Conservation (phyloP, 2,888 invertebrate genomes). For the Rugalucina vietnamica region DNA sequence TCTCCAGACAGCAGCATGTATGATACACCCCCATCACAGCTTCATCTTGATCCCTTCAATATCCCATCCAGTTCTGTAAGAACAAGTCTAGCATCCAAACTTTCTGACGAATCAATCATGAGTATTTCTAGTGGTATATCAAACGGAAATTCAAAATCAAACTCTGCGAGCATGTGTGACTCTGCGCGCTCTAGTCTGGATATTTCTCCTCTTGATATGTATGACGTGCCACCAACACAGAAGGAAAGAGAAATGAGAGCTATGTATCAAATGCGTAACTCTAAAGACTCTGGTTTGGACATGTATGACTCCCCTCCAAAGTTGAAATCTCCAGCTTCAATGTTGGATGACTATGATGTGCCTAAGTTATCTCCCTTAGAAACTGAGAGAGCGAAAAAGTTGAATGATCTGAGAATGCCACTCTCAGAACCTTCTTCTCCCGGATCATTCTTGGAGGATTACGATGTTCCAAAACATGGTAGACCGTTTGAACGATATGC, state of each 20-base stretch:
- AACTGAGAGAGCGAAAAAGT: slow-evolving; percentile 40
- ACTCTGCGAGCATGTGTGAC: slow-evolving; percentile 86
- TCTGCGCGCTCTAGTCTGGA: slow-evolving; percentile 86
- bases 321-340: slow-evolving; percentile 68
- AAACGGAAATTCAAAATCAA: slow-evolving; percentile 86
- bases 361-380: slow-evolving; percentile 61
- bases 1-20: slow-evolving; percentile 64
- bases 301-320: slow-evolving; percentile 88
- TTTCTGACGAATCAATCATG: slow-evolving; percentile 81
- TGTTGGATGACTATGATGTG: slow-evolving; percentile 78
- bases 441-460: slow-evolving; percentile 70
- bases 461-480: slow-evolving; percentile 77
- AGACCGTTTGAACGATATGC: not conserved
- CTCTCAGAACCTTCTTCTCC: slow-evolving; percentile 59
- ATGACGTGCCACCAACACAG: slow-evolving; percentile 77
- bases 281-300: slow-evolving; percentile 81
- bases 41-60: slow-evolving; percentile 64
- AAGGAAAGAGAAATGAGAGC: slow-evolving; percentile 57
- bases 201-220: slow-evolving; percentile 77
- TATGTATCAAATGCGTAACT: slow-evolving; percentile 72
- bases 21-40: slow-evolving; percentile 73
- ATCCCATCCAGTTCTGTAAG: slow-evolving; percentile 76
- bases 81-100: slow-evolving; percentile 82
- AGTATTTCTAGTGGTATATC: slow-evolving; percentile 79
- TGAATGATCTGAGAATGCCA: slow-evolving; percentile 42